Percentiles rank a stretch among this genome's conserved stretches.
Evolutionary conservation across 2,888 invertebrate genomes (phyloP).

Genomic region (Chamaedrilus cognettii): DNA sequence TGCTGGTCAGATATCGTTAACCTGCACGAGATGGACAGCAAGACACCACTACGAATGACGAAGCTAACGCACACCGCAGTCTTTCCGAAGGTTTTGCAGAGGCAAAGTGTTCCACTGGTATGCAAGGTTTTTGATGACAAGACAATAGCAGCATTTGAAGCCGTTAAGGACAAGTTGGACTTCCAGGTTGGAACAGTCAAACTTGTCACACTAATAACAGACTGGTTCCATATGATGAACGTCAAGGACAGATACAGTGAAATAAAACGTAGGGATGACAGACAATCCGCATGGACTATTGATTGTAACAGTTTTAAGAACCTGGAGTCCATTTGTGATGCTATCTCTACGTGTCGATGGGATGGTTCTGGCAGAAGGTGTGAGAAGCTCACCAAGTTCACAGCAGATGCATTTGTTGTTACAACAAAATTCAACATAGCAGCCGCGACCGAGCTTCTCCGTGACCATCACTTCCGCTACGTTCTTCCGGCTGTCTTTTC

Average conservation of each 20-base stretch:
- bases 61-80: no score
- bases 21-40: no score
- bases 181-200: neutral
- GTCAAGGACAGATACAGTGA: neutral
- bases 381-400: neutral
- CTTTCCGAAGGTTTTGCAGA: no score
- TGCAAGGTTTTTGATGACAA: constrained; percentile 1
- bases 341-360: neutral
- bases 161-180: neutral
- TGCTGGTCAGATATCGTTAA: no score
- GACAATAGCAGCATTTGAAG: neutral
- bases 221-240: neutral
- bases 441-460: neutral
- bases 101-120: no score
- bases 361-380: neutral
- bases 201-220: neutral
- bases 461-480: constrained; percentile 2
- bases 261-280: neutral
- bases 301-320: neutral
- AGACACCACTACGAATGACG: no score
- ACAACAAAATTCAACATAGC: neutral
- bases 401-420: neutral
- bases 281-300: neutral
- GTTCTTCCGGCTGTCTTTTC: constrained; percentile 9
- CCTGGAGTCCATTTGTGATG: neutral